Conservation (phyloP, 2,888 invertebrate genomes). For the Cloeon dipterum region DNA sequence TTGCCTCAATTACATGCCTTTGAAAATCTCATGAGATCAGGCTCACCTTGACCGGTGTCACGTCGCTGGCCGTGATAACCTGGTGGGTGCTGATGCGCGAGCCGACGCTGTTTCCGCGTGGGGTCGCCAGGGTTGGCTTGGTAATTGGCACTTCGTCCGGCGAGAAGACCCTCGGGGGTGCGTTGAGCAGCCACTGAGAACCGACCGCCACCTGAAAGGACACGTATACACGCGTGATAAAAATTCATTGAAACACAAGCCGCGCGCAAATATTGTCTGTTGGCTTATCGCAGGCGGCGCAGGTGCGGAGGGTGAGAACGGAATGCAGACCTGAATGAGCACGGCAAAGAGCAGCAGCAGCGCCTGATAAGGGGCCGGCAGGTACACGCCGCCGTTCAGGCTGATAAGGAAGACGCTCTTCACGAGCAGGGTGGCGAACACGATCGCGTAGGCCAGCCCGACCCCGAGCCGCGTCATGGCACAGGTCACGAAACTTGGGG, state of each 20-base stretch:
- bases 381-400: constrained; percentile 72
- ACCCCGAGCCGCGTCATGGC: constrained; percentile 61
- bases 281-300: no score
- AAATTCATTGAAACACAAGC: no score
- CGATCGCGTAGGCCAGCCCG: constrained; percentile 56
- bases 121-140: constrained; percentile 11
- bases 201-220: constrained; percentile 41
- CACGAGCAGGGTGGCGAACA: constrained; percentile 76
- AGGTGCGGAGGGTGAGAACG: no score
- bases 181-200: constrained; percentile 61
- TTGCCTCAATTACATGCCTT: no score
- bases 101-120: not conserved
- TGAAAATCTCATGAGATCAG: no score
- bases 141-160: no score
- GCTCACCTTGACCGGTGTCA: not conserved
- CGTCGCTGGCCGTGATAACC: constrained; percentile 7
- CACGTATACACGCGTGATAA: no score
- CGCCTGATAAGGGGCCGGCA: constrained; percentile 77
- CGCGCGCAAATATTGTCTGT: no score
- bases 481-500: constrained; percentile 57
- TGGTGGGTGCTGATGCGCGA: constrained; percentile 10
- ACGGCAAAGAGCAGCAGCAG: constrained; percentile 75
- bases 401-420: constrained; percentile 86
- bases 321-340: constrained; percentile 45
- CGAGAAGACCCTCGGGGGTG: constrained; percentile 41